Evolutionary conservation across 2,797 vertebrate genomes (phyloP), one percentile per base, ranked within the genome.

Genomic region (Balearica regulorum): DNA sequence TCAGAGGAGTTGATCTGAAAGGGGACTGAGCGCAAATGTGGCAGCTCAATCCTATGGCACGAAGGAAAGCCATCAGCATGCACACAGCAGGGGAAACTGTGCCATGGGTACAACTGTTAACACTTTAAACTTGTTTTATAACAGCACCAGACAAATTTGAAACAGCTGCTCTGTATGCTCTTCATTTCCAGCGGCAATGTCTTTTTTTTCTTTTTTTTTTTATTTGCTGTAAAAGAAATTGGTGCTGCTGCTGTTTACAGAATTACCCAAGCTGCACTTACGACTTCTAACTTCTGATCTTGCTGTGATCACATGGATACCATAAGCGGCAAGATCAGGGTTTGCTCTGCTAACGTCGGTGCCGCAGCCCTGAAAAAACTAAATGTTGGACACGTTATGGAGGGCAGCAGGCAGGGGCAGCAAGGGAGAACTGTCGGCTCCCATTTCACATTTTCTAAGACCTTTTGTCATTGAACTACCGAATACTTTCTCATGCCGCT

Each of bases 131-230:
- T 95, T 95, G 72, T 95, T 97, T 94, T 94, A 91, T 91, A 96
- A 91, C 86, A 80, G 84, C 13, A 5, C 79, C 79, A 94, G 89
- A 81, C 90, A 96, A 95, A 97, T 96, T 81, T 88, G 90, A 95
- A 97, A 94, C 95, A 94, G 94, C 89, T 97, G 96, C 93, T 96
- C 93, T 86, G 79, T 79, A 89, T 88, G 90, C 76, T 95, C 90
- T 92, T 83, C 79, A 85, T 94, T 96, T 97, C 87, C 94, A 97
- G 89, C 10, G 2, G 93, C 90, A 89, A 84, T 80, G 75, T 78
- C 48, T 60, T 71, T 41, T 65, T 25, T 39, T 60, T 76, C 43
- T 53, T 71, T 44, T 65, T 22, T 54, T 70, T 94, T 90, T 69
- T 13, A 73, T 89, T 92, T 66, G 68, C 87, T 92, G 75, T 83